A percentile compares a stretch with the other conserved stretches of the same genome.
Evolutionary conservation across 23 tunicate genomes (phyloP).

Genomic region (Aplidium turbinatum): DNA sequence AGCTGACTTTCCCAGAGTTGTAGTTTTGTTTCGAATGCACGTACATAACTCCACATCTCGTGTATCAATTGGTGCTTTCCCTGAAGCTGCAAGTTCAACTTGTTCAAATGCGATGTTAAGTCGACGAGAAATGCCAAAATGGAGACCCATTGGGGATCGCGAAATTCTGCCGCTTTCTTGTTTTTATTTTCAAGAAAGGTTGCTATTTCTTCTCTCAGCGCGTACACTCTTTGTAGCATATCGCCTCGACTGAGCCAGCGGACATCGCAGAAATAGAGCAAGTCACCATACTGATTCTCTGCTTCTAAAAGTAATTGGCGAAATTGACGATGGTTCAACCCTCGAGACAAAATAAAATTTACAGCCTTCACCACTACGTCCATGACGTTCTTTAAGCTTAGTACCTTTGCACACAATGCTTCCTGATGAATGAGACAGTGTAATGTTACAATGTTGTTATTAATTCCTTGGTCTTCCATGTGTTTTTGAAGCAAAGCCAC

Average conservation of each 20-base stretch:
- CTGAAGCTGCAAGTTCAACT: constrained; percentile 56
- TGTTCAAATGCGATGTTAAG: constrained; percentile 56
- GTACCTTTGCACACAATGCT: constrained; percentile 73
- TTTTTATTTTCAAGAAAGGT: constrained; percentile 39
- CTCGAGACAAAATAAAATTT: constrained; percentile 31
- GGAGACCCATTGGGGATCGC: constrained; percentile 46
- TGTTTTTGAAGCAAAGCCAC: constrained; percentile 70
- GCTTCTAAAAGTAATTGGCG: constrained; percentile 55
- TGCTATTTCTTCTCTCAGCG: constrained; percentile 33
- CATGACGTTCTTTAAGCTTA: constrained; percentile 44
- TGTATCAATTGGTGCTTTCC: constrained; percentile 61
- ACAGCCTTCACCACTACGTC: constrained; percentile 57
- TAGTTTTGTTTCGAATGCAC: constrained; percentile 52
- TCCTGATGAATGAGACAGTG: constrained; percentile 75
- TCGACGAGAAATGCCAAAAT: constrained; percentile 53
- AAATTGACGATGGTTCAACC: constrained; percentile 65
- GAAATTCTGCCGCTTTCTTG: constrained; percentile 36
- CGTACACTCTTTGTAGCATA: constrained; percentile 39
- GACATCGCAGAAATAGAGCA: constrained; percentile 62
- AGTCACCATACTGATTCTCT: constrained; percentile 60
- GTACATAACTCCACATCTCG: constrained; percentile 62
- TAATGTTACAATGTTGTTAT: constrained; percentile 43
- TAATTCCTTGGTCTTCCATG: constrained; percentile 47
- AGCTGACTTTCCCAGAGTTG: constrained; percentile 63
- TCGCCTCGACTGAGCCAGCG: constrained; percentile 77